A percentile compares a stretch with the other conserved stretches of the same genome.
phyloP scores from a whole-genome alignment of 2,113 vertebrate species.

The Prolemur simus region DNA sequence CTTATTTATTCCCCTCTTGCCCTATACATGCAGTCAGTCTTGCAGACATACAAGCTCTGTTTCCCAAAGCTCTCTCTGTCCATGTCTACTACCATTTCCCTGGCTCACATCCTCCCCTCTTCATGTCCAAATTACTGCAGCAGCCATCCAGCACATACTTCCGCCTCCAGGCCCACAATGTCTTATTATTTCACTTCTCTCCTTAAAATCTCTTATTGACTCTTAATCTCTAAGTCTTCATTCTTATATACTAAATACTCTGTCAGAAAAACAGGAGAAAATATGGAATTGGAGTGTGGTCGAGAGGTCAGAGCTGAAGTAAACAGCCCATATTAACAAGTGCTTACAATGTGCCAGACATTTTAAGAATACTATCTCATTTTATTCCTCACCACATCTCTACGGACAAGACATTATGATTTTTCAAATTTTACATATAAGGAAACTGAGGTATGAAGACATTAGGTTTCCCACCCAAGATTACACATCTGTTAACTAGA shows the following conservation, averaged over 20 bases:
- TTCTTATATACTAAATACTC: background rate
- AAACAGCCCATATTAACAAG: background rate
- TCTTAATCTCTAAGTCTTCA: background rate
- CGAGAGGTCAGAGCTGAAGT: background rate
- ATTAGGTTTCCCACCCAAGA: background rate
- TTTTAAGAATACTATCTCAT: background rate
- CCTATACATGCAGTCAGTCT: background rate
- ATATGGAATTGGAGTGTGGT: background rate
- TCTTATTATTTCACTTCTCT: background rate
- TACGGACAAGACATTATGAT: background rate
- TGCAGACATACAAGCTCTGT: background rate
- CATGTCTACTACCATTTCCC: background rate
- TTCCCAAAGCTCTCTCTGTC: background rate
- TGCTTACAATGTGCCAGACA: background rate
- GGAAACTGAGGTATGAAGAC: background rate
- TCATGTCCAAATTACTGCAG: background rate
- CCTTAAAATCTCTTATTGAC: background rate
- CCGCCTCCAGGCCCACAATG: background rate
- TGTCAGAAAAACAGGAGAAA: too few species aligned
- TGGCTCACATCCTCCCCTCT: background rate
- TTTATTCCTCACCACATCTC: background rate
- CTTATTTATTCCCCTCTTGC: background rate
- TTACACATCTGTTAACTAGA: background rate
- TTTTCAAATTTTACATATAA: background rate
- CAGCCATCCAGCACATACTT: background rate